These are phyloP conservation scores for Actias luna DNA, from an alignment of 2,888 invertebrate species.

Conservation along the genomic window DNA sequence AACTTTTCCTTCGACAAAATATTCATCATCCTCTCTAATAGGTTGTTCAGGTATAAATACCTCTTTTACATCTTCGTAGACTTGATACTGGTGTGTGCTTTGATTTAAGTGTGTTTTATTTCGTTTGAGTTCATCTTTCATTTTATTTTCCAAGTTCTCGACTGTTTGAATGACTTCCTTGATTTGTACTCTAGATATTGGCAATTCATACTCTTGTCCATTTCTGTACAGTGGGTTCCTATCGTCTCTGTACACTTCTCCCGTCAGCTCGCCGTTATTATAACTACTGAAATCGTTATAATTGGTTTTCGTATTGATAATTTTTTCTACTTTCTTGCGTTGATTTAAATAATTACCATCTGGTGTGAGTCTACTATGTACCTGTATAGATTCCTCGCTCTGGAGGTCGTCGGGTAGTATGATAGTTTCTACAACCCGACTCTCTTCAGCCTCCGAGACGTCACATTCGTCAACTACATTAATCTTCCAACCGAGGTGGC, in stretches of 20 bases:
- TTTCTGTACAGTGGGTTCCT: constrained; percentile 45
- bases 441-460: constrained; percentile 77
- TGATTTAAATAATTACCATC: constrained; percentile 79
- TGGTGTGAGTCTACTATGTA: constrained; percentile 84
- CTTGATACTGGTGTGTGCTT: constrained; percentile 56
- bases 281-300: constrained; percentile 78
- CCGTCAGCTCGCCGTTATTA: constrained; percentile 56
- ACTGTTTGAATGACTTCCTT: constrained; percentile 72
- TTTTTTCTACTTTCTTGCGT: constrained; percentile 67
- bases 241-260: constrained; percentile 49
- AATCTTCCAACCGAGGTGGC: constrained; percentile 97
- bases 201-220: constrained; percentile 71
- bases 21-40: constrained; percentile 65
- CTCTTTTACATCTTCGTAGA: constrained; percentile 62
- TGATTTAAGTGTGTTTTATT: constrained; percentile 33
- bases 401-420: constrained; percentile 60
- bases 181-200: constrained; percentile 66
- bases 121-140: constrained; percentile 54
- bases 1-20: constrained; percentile 53
- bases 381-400: constrained; percentile 83
- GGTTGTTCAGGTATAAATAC: constrained; percentile 58
- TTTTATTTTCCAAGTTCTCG: constrained; percentile 63
- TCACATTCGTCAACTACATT: constrained; percentile 93
- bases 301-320: constrained; percentile 73
- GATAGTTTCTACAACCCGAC: constrained; percentile 68